Evolutionary conservation across 2,888 invertebrate genomes (phyloP), one percentile per base, ranked within the genome.

Genomic region (Pollenia amentaria): DNA sequence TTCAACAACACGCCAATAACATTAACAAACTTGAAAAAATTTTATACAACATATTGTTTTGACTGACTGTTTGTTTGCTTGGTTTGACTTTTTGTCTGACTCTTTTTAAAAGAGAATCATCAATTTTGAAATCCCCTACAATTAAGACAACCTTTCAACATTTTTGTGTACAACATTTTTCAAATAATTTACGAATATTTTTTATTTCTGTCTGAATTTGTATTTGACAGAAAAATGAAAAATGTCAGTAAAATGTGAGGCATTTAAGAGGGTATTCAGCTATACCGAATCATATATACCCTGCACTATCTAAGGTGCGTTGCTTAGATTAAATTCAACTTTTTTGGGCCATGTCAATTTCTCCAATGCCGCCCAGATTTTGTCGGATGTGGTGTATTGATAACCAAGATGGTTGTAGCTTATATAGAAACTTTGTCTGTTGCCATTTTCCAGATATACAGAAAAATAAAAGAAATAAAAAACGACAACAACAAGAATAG

Each of bases 131-230:
- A 80, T 86, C 87, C 87, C 84, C 84, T 81, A 82, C 87, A 87
- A 87, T 84, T 87, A 87, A 84, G 84, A 87, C 87, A 84, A 78
- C 87, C 81, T 87, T 84, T 87, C 84, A 87, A 87, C 87, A 87
- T 84, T 84, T 84, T 81, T 87, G 88, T 88, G 85, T 88, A 88
- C 88, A 88, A 84, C 83, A 88, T 88, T 81, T 88, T 88, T 85
- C 53, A 80, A 84, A 88, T 88, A 70, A 69, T 85, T 88, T 76
- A 48, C 55, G 57, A 78, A 82, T 80, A 82, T 78, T 76, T 51
- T 84, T 81, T 70, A 76, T 69, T 75, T 72, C 57, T 64, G 51
- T 79, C 65, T 51, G 40, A 42, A 51, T 57, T 67, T 29, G 18
- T 67, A 51, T 76, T 80, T 78, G 40, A 82, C 57, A 75, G 82